Conservation (phyloP, 2,113 vertebrate species). For the Myotis brandtii region DNA sequence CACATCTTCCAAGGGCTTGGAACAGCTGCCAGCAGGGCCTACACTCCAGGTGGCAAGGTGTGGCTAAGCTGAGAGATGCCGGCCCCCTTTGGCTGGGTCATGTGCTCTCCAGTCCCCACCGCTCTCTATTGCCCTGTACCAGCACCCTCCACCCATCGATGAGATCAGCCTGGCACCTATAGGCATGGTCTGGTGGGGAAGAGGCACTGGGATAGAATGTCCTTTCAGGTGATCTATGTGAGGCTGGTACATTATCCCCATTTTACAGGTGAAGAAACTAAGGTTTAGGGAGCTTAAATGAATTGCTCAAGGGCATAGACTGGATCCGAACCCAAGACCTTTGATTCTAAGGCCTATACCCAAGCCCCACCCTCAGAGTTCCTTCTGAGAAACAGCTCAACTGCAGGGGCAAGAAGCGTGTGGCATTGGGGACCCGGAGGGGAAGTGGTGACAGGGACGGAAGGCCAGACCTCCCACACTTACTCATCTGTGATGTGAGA, state of each 20-base stretch:
- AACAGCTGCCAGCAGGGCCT: neutral
- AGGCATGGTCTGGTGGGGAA: neutral
- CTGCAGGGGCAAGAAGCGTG: neutral
- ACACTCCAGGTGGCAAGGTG: neutral
- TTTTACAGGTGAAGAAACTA: neutral
- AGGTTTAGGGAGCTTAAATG: neutral
- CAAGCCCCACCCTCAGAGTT: neutral
- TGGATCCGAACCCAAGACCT: neutral
- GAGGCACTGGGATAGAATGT: neutral
- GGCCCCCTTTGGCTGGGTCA: neutral
- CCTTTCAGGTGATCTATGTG: neutral
- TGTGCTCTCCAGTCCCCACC: neutral
- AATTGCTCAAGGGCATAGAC: neutral
- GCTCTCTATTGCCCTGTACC: neutral
- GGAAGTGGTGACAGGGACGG: conserved; percentile 78
- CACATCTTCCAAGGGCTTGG: neutral
- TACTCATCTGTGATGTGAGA: conserved; percentile 61
- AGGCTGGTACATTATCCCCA: neutral
- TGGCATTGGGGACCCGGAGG: conserved; percentile 46
- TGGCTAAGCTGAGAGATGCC: neutral
- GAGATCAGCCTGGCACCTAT: neutral
- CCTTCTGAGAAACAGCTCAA: neutral
- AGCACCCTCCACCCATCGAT: neutral
- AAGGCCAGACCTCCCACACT: conserved; percentile 56
- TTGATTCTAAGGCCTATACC: neutral